Evolutionary conservation across 1,140 invertebrate genomes (phyloP), one percentile per base, ranked within the genome.

Genomic region (Acromyrmex echinatior): DNA sequence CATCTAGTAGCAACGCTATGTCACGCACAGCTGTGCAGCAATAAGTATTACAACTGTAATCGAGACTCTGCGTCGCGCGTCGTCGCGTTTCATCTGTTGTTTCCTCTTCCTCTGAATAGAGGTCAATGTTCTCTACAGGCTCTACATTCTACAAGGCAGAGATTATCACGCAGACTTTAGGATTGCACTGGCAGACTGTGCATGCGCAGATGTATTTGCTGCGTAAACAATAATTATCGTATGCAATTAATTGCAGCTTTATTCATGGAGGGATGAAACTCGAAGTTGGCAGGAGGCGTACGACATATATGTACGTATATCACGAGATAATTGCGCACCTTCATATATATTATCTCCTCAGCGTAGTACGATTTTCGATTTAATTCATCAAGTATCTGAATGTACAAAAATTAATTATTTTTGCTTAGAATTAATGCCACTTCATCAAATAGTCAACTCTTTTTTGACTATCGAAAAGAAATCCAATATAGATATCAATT

Each of bases 221-320:
- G 45, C 74, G 89, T 87, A 91, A 92, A 91, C 79, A 91, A 91
- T 91, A 92, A 92, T 92, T 93, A 94, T 90, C 76, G 88, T 86
- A 71, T 87, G 92, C 87, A 92, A 93, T 93, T 92, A 91, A 87
- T 80, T 82, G 71, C 76, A 73, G 86, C 79, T 71, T 82, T 86
- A 77, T 78, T 86, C 65, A 58, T 45, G 25, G 70, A 4, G 45
- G 39, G 28, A 74, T 84, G 70, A 73, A 58, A 73, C 53, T 58
- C 66, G 31, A 62, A n/a, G 39, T 84, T 35, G 68, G 39, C 56
- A 21, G 51, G 49, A 39, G 66, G 53, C 2, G 18, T 45, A 49
- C 65, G 79, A 71, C 65, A 21, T 10, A 3, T 51, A 51, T 51
- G 14, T 51, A 51, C 12, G 68, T 70, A 28, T 45, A 60, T 49